A percentile compares a stretch with the other conserved stretches of the same genome.
These are phyloP conservation scores for Cynopterus brachyotis DNA, from an alignment of 2,113 vertebrate species.

Conservation along the genomic window DNA sequence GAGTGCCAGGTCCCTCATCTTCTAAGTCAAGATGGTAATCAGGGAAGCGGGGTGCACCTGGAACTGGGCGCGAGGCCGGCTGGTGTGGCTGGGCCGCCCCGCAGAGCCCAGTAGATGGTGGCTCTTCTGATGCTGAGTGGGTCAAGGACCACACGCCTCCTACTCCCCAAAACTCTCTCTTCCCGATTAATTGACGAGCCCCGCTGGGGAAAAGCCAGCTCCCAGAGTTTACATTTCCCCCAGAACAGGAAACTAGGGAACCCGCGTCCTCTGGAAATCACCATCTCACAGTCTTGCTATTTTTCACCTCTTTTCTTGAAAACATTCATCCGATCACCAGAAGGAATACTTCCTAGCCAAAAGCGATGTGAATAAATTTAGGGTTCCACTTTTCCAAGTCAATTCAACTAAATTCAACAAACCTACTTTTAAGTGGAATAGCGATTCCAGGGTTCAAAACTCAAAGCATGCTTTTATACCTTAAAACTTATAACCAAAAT, in stretches of 20 bases:
- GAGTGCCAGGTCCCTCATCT: not conserved
- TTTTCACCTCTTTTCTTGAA: not conserved
- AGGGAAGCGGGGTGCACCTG: not conserved
- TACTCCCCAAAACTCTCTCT: not conserved
- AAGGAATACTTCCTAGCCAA: not conserved
- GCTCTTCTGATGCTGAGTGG: not conserved
- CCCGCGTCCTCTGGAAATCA: not conserved
- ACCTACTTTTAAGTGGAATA: not conserved
- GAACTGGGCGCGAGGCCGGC: rapidly evolving
- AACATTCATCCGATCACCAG: not conserved
- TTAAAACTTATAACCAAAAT: not conserved
- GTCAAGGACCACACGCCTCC: not conserved
- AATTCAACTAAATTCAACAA: not conserved
- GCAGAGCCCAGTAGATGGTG: not conserved
- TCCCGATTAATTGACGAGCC: too few relatives aligned
- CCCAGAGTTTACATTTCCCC: not conserved
- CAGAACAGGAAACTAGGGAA: not conserved
- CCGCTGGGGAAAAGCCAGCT: not conserved
- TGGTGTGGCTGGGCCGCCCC: rapidly evolving
- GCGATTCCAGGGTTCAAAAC: not conserved
- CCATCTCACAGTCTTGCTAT: not conserved
- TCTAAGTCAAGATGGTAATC: rapidly evolving
- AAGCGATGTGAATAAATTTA: not conserved
- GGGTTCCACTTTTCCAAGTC: not conserved
- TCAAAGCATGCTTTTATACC: not conserved